Conservation (phyloP, 2,797 vertebrate genomes). For the Alexandromys oeconomus region DNA sequence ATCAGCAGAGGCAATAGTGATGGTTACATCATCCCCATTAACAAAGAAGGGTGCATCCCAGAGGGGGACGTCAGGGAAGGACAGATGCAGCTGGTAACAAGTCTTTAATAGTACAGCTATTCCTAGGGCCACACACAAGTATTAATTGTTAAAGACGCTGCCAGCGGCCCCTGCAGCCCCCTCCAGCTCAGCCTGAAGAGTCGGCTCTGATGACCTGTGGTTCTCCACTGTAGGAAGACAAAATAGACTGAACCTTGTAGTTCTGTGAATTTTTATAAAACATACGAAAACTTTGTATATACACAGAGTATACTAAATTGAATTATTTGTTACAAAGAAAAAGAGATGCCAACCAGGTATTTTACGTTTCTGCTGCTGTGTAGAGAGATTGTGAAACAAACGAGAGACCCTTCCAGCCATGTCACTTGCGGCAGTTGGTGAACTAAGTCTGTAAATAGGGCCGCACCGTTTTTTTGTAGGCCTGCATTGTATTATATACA, state of each 20-base stretch:
- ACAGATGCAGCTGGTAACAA: slow-evolving; percentile 99
- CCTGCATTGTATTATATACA: slow-evolving; percentile 97
- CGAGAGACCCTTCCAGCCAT: slow-evolving; percentile 90
- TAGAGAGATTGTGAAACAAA: slow-evolving; percentile 91
- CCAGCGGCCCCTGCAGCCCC: slow-evolving; percentile 81
- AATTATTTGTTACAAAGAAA: slow-evolving; percentile 95
- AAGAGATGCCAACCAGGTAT: slow-evolving; percentile 97
- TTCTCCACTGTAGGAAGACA: slow-evolving; percentile 87
- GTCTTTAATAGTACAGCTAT: slow-evolving; percentile 95
- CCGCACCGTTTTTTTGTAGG: slow-evolving; percentile 92
- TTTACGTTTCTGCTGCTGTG: slow-evolving; percentile 97
- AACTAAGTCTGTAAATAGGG: slow-evolving; percentile 98
- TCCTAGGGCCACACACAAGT: slow-evolving; percentile 89
- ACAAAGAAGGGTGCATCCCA: slow-evolving; percentile 96
- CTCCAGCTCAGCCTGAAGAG: slow-evolving; percentile 87
- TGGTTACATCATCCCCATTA: slow-evolving; percentile 97
- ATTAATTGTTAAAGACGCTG: slow-evolving; percentile 84
- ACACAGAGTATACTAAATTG: slow-evolving; percentile 95
- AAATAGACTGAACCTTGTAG: slow-evolving; percentile 90
- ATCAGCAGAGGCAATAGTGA: slow-evolving; percentile 97
- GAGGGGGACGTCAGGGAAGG: slow-evolving; percentile 99
- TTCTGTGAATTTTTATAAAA: slow-evolving; percentile 93
- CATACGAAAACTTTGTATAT: slow-evolving; percentile 94
- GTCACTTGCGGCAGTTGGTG: slow-evolving; percentile 93
- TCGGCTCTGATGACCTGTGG: slow-evolving; percentile 88